These are phyloP conservation scores for Turdus rufiventris DNA, from an alignment of 2,113 vertebrate genomes.

Conservation along the genomic window DNA sequence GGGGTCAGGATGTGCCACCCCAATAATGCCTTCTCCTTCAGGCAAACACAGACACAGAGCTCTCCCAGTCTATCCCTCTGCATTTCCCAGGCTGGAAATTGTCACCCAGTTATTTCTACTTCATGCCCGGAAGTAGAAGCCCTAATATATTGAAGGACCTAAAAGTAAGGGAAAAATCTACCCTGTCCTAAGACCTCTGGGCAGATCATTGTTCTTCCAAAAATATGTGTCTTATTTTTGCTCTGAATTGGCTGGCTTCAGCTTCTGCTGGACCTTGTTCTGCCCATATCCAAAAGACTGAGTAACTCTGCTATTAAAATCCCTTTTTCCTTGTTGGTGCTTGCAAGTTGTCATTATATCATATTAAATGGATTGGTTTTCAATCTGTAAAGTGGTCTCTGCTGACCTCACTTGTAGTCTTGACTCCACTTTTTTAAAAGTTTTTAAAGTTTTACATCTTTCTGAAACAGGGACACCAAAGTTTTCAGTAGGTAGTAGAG, in stretches of 20 bases:
- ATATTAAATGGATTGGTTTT: slow-evolving; percentile 12
- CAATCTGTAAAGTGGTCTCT: neutral
- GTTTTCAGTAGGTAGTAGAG: neutral
- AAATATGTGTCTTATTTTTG: neutral
- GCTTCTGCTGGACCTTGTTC: neutral
- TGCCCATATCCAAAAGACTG: neutral
- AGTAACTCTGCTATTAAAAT: slow-evolving; percentile 5
- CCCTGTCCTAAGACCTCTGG: neutral
- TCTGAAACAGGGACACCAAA: neutral
- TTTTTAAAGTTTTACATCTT: neutral
- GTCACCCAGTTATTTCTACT: neutral
- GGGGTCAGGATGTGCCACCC: neutral
- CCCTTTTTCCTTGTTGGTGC: slow-evolving; percentile 10
- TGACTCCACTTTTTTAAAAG: neutral
- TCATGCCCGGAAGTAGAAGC: neutral
- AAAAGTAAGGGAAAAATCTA: neutral
- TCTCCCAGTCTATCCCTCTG: neutral
- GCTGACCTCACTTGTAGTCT: neutral
- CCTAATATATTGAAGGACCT: neutral
- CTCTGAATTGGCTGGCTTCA: neutral
- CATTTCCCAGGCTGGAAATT: neutral
- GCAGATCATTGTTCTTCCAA: neutral
- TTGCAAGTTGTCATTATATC: neutral
- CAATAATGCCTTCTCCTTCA: neutral
- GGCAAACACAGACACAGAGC: neutral